phyloP scores from a whole-genome alignment of 2,113 vertebrate genomes.

The Aphyosemion australe region DNA sequence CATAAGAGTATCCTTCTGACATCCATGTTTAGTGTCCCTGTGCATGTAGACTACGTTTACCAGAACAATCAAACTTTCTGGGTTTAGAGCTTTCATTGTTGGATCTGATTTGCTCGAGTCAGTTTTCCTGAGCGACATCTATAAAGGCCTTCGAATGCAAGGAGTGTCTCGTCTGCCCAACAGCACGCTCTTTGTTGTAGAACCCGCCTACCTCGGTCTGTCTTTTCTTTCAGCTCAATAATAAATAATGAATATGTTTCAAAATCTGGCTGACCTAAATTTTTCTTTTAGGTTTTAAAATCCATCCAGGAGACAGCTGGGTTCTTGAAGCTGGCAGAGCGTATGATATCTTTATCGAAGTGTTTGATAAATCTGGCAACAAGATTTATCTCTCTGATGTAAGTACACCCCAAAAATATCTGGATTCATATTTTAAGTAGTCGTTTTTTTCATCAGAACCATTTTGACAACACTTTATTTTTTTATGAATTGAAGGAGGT shows the following conservation, averaged over 20 bases:
- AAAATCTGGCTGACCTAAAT: not conserved
- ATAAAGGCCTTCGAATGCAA: conserved; percentile 88
- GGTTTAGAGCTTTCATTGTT: not conserved
- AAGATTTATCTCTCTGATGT: conserved; percentile 92
- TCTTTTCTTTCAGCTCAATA: not conserved
- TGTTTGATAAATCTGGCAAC: conserved; percentile 92
- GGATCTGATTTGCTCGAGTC: not conserved
- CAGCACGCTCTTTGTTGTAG: conserved; percentile 91
- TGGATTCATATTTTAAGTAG: not conserved
- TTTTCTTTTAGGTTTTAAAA: conserved; percentile 84
- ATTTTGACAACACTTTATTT: not conserved
- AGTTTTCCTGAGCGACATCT: conserved; percentile 75
- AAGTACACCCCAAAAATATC: conserved; percentile 67
- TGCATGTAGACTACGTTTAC: not conserved
- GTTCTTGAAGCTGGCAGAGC: conserved; percentile 86
- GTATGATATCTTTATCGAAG: conserved; percentile 88
- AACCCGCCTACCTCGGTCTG: conserved; percentile 89
- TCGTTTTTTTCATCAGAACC: not conserved
- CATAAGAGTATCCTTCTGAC: conserved; percentile 80
- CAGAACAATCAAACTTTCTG: not conserved
- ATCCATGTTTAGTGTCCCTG: not conserved
- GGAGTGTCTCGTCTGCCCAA: conserved; percentile 92
- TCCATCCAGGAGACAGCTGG: conserved; percentile 92
- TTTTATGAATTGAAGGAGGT: not conserved
- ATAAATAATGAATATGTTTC: not conserved